Conservation (phyloP, 2,797 vertebrate genomes). For the Spatula clypeata region DNA sequence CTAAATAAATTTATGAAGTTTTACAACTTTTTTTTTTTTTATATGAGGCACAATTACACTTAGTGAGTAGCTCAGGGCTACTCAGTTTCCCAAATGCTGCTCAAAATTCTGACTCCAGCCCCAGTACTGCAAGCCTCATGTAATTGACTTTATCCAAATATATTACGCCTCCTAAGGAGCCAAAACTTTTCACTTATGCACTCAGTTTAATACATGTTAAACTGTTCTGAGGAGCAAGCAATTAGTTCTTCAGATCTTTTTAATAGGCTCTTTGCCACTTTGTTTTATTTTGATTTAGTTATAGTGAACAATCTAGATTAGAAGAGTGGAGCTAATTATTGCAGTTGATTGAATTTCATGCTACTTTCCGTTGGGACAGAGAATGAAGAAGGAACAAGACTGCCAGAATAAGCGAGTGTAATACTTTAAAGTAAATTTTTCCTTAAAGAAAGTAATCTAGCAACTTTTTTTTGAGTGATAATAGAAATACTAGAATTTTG, state of each 20-base stretch:
- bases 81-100: not conserved
- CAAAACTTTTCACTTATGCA: not conserved
- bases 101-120: not conserved
- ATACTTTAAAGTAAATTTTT: not conserved
- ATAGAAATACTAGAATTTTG: not conserved
- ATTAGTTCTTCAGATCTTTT: not conserved
- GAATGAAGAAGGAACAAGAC: not conserved
- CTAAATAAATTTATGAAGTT: not conserved
- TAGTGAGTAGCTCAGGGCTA: not conserved
- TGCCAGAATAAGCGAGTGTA: not conserved
- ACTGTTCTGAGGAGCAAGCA: not conserved
- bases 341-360: not conserved
- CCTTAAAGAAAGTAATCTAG: not conserved
- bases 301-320: not conserved
- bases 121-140: not conserved
- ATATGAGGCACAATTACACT: not conserved
- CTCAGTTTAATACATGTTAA: not conserved
- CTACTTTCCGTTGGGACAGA: not conserved
- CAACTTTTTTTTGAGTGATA: not conserved
- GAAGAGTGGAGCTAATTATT: not conserved
- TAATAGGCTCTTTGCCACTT: not conserved
- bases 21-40: not conserved
- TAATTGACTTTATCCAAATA: conserved; percentile 2
- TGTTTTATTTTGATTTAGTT: not conserved
- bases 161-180: not conserved